A percentile compares a stretch with the other conserved stretches of the same genome.
These are phyloP conservation scores for Strix uralensis DNA, from an alignment of 2,113 vertebrate species.

Conservation along the genomic window DNA sequence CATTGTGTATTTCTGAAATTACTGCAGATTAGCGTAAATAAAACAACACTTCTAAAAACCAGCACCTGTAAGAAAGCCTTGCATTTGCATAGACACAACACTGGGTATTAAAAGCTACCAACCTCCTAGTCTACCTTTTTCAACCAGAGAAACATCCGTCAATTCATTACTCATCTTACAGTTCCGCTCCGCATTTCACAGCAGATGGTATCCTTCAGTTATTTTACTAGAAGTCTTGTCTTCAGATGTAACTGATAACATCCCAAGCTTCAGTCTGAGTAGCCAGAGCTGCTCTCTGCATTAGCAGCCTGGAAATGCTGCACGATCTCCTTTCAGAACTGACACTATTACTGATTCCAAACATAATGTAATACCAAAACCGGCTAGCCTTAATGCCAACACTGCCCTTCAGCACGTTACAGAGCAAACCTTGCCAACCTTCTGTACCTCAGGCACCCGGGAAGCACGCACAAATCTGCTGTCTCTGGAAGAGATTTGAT, in stretches of 20 bases:
- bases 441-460: fast-evolving
- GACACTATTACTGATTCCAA: too few species aligned
- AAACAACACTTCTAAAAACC: not conserved
- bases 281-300: not conserved
- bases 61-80: not conserved
- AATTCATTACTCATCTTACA: not conserved
- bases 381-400: fast-evolving
- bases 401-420: fast-evolving
- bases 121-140: not conserved
- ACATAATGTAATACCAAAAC: fast-evolving
- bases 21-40: not conserved
- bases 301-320: not conserved
- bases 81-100: not conserved
- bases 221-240: not conserved
- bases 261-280: not conserved
- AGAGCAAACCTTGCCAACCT: fast-evolving
- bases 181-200: fast-evolving
- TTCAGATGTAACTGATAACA: not conserved
- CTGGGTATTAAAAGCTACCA: not conserved
- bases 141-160: not conserved
- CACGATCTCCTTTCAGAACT: not conserved
- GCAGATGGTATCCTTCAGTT: not conserved
- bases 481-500: not conserved
- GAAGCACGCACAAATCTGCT: fast-evolving
- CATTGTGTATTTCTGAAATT: not conserved